Conservation (phyloP, 2,888 invertebrate genomes). For the Tinea semifulvella region DNA sequence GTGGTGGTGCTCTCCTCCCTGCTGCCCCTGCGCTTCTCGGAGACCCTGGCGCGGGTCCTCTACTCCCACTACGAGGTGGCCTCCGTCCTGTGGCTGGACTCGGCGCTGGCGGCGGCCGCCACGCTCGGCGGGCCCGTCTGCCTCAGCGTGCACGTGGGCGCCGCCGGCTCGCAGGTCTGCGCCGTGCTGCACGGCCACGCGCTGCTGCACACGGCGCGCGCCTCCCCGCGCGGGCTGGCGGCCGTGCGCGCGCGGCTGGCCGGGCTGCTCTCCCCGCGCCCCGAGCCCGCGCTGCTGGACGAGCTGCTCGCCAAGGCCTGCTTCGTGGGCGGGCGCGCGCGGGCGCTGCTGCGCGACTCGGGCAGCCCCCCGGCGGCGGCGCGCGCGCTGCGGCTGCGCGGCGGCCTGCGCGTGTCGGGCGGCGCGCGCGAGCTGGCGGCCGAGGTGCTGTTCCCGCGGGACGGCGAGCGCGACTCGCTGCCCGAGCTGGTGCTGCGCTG, state of each 20-base stretch:
- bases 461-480: constrained; percentile 70
- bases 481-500: constrained; percentile 87
- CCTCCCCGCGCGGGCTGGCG: constrained; percentile 80
- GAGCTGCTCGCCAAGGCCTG: constrained; percentile 86
- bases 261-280: constrained; percentile 47
- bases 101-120: constrained; percentile 71
- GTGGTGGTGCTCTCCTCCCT: constrained; percentile 92
- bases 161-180: background rate
- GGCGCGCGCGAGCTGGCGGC: constrained; percentile 80
- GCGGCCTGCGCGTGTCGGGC: constrained; percentile 71
- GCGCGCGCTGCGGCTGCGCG: constrained; percentile 57
- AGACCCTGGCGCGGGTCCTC: constrained; percentile 90
- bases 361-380: constrained; percentile 50
- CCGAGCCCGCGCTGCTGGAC: constrained; percentile 74
- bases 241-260: constrained; percentile 77
- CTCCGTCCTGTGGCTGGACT: background rate
- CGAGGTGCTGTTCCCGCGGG: constrained; percentile 86
- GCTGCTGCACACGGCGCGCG: constrained; percentile 70
- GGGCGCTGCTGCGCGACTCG: constrained; percentile 71
- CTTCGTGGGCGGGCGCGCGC: constrained; percentile 81
- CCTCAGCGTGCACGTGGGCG: constrained; percentile 73
- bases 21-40: constrained; percentile 82
- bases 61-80: constrained; percentile 91
- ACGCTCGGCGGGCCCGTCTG: constrained; percentile 87
- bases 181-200: constrained; percentile 64